Conservation (phyloP, 2,888 invertebrate species). For the Tinea pellionella region DNA sequence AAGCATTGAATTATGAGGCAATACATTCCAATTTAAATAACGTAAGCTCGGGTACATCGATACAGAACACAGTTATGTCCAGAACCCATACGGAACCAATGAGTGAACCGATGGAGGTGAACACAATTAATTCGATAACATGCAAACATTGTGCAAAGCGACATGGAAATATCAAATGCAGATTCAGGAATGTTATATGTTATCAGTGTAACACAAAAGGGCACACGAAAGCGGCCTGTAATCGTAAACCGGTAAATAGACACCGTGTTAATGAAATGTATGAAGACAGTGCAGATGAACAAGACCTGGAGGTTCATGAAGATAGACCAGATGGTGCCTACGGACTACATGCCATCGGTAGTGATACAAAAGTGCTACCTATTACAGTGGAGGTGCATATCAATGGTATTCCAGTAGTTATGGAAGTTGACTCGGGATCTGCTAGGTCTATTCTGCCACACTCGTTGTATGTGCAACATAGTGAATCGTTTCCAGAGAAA, state of each 20-base stretch:
- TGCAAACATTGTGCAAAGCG: conserved; percentile 14
- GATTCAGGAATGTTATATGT: conserved; percentile 15
- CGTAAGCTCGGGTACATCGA: not conserved
- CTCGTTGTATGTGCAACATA: conserved; percentile 10
- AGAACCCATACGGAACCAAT: not conserved
- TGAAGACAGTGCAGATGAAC: too few relatives aligned
- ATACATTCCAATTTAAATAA: not conserved
- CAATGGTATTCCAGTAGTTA: conserved; percentile 14
- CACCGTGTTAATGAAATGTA: conserved; percentile 12
- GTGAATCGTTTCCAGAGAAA: conserved; percentile 5
- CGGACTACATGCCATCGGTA: conserved; percentile 2
- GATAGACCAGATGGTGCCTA: not conserved
- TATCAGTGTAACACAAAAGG: conserved; percentile 14
- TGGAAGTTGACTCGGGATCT: conserved; percentile 16
- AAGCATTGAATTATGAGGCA: conserved; percentile 11
- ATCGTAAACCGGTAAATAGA: too few relatives aligned
- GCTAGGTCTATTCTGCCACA: conserved; percentile 14
- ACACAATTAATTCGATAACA: conserved; percentile 2
- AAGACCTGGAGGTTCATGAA: too few relatives aligned
- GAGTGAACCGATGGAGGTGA: conserved; percentile 14
- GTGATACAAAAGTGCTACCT: not conserved
- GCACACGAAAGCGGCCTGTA: conserved; percentile 14
- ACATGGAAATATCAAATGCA: conserved; percentile 9
- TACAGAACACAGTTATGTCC: not conserved
- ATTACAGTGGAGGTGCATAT: conserved; percentile 11